phyloP scores from a whole-genome alignment of 2,888 invertebrate species.

The Hartigia nigra region DNA sequence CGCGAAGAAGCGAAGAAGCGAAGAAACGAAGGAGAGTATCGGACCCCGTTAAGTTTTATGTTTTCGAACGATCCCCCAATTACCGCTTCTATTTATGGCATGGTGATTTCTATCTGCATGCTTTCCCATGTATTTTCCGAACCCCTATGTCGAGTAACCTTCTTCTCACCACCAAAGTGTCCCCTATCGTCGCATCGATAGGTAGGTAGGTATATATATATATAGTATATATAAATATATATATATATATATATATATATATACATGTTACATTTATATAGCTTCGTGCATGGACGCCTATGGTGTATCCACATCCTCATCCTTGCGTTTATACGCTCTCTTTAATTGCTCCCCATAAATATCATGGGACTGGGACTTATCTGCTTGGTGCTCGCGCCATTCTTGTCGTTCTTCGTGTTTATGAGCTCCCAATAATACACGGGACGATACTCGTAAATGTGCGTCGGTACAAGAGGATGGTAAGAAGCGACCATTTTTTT shows the following conservation, averaged over 20 bases:
- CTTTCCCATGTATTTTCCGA: conserved; percentile 23
- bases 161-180: background rate
- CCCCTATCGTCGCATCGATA: conserved; percentile 4
- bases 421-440: conserved; percentile 16
- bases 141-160: conserved; percentile 6
- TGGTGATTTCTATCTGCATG: conserved; percentile 21
- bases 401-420: conserved; percentile 19
- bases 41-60: conserved; percentile 17
- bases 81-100: conserved; percentile 24
- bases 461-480: background rate
- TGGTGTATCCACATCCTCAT: background rate
- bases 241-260: background rate
- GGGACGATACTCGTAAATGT: background rate
- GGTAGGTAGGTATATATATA: background rate
- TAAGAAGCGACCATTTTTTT: background rate
- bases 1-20: background rate
- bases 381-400: conserved; percentile 16
- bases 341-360: conserved; percentile 24
- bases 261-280: too few relatives aligned
- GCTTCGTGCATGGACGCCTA: background rate
- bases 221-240: too few relatives aligned
- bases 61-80: conserved; percentile 13
- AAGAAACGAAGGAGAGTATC: background rate
- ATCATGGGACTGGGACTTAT: conserved; percentile 13
- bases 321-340: conserved; percentile 17